A percentile compares a stretch with the other conserved stretches of the same genome.
These are phyloP conservation scores for Petrocephalus zakoni DNA, from an alignment of 2,113 vertebrate genomes.

Conservation along the genomic window DNA sequence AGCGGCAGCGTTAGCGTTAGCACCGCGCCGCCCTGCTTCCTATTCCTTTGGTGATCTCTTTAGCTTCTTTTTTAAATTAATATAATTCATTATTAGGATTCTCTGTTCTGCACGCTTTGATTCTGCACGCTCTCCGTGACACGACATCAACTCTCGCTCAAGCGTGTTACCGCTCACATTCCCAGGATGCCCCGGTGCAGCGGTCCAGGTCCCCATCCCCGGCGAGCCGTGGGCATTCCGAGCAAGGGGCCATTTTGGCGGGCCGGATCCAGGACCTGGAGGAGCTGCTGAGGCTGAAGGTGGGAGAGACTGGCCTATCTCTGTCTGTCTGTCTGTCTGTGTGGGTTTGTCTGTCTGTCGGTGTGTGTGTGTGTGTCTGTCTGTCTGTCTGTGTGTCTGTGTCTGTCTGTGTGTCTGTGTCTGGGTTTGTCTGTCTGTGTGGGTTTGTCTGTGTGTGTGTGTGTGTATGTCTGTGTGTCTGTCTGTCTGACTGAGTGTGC, in stretches of 20 bases:
- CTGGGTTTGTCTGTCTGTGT: no score
- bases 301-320: slow-evolving; percentile 45
- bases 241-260: slow-evolving; percentile 60
- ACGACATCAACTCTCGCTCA: slow-evolving; percentile 70
- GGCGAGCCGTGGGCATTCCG: slow-evolving; percentile 56
- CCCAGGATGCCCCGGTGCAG: slow-evolving; percentile 81
- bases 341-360: background rate
- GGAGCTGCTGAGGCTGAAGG: slow-evolving; percentile 75
- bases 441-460: slow-evolving; percentile 13
- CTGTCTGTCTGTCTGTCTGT: background rate
- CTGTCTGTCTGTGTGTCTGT: no score
- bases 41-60: slow-evolving; percentile 85
- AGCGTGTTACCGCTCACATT: slow-evolving; percentile 77
- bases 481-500: no score
- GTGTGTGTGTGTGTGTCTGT: background rate
- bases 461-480: slow-evolving; percentile 38
- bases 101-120: slow-evolving; percentile 86
- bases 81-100: slow-evolving; percentile 93
- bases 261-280: slow-evolving; percentile 73
- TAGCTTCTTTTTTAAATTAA: slow-evolving; percentile 57
- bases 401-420: no score
- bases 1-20: slow-evolving; percentile 43
- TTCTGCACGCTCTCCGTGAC: slow-evolving; percentile 80
- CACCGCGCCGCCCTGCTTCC: slow-evolving; percentile 79
- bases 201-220: slow-evolving; percentile 90